Conservation (phyloP, 2,888 invertebrate genomes). For the Melikaiella ostensackeni region DNA sequence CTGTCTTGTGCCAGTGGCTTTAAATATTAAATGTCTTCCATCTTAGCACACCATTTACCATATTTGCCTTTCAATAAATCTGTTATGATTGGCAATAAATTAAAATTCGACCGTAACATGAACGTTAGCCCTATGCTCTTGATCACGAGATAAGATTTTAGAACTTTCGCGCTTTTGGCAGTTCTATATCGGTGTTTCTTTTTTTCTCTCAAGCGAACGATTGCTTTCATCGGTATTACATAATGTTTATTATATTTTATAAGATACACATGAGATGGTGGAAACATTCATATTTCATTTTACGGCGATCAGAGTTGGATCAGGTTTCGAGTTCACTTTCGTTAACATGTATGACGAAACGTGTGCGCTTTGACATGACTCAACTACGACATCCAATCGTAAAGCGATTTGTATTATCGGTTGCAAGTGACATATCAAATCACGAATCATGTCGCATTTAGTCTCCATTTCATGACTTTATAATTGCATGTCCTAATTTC, state of each 20-base stretch:
- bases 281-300: conserved; percentile 38
- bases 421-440: background rate
- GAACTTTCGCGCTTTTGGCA: conserved; percentile 63
- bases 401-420: conserved; percentile 5
- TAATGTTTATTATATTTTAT: conserved; percentile 32
- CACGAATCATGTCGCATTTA: background rate
- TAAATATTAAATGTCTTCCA: background rate
- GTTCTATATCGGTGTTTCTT: conserved; percentile 58
- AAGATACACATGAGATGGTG: conserved; percentile 27
- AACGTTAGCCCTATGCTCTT: conserved; percentile 1
- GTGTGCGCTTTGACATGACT: conserved; percentile 67
- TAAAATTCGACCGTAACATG: background rate
- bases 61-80: background rate
- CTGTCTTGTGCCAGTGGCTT: too few relatives aligned
- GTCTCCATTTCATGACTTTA: background rate
- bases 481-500: background rate
- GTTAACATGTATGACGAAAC: conserved; percentile 42
- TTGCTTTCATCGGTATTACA: conserved; percentile 30
- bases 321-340: conserved; percentile 42
- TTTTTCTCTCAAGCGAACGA: conserved; percentile 16
- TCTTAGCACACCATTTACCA: background rate
- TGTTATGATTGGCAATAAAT: background rate
- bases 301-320: conserved; percentile 41
- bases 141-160: conserved; percentile 48
- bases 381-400: conserved; percentile 35